Evolutionary conservation across 2,797 vertebrate species (phyloP).

Genomic region (Molossus molossus): DNA sequence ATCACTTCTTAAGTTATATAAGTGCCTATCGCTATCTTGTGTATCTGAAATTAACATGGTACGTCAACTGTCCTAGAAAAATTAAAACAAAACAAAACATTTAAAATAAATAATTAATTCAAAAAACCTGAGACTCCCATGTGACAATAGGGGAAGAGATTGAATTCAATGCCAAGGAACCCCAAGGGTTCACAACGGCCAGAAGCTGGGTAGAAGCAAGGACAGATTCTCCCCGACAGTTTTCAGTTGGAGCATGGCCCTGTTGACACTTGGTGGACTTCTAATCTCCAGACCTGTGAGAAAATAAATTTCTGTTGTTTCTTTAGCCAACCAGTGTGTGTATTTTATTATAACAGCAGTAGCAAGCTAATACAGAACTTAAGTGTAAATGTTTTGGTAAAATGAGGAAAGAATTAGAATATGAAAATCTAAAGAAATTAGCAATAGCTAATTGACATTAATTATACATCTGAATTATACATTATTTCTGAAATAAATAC

Average conservation of each 20-base stretch:
- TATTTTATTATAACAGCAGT: not conserved
- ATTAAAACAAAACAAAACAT: too few relatives aligned
- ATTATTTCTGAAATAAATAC: not conserved
- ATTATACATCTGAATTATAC: not conserved
- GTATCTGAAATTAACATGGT: too few relatives aligned
- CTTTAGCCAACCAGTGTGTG: not conserved
- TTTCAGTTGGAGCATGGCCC: not conserved
- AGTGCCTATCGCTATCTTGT: too few relatives aligned
- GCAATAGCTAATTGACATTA: not conserved
- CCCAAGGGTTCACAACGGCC: too few relatives aligned
- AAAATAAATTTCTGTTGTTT: not conserved
- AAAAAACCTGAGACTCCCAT: too few relatives aligned
- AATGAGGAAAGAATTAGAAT: not conserved
- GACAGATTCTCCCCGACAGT: rapidly evolving
- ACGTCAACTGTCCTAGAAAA: too few relatives aligned
- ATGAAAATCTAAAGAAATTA: not conserved
- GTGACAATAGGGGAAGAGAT: not conserved
- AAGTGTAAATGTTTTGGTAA: not conserved
- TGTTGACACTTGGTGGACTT: not conserved
- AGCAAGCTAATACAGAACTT: not conserved
- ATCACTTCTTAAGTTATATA: too few relatives aligned
- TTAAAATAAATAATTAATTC: too few relatives aligned
- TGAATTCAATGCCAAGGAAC: not conserved
- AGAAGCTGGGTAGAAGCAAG: rapidly evolving
- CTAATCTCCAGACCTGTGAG: not conserved